Evolutionary conservation across 2,888 invertebrate species (phyloP).

Genomic region (Ectemnius lituratus): DNA sequence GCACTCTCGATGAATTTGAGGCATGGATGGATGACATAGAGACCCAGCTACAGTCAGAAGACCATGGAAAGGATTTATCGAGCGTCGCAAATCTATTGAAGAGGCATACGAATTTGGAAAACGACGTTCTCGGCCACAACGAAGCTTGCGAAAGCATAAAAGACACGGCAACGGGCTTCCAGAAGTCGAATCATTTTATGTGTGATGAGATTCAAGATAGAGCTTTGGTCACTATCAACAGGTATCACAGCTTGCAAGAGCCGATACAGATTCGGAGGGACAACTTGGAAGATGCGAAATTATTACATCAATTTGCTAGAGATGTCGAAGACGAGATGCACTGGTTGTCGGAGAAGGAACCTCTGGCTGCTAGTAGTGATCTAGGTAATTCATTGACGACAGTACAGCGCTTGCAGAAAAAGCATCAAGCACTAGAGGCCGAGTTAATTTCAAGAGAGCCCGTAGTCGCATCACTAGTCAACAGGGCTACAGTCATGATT

Average conservation of each 20-base stretch:
- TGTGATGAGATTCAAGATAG: constrained; percentile 89
- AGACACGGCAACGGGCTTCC: constrained; percentile 88
- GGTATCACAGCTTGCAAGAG: constrained; percentile 90
- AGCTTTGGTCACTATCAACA: constrained; percentile 84
- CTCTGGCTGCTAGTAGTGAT: constrained; percentile 85
- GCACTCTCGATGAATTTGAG: constrained; percentile 95
- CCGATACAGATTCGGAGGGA: constrained; percentile 95
- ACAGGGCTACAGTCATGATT: constrained; percentile 88
- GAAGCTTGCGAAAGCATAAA: constrained; percentile 90
- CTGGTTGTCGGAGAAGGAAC: constrained; percentile 91
- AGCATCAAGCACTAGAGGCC: constrained; percentile 94
- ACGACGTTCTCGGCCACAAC: constrained; percentile 89
- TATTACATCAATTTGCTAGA: constrained; percentile 92
- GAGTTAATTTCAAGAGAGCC: constrained; percentile 94
- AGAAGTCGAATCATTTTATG: constrained; percentile 91
- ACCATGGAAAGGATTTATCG: constrained; percentile 92
- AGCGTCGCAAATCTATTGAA: constrained; percentile 91
- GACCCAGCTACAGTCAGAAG: constrained; percentile 85
- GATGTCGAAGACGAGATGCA: constrained; percentile 95
- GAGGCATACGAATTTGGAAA: constrained; percentile 90
- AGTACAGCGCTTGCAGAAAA: constrained; percentile 94
- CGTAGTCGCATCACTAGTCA: constrained; percentile 85
- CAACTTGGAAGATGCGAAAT: constrained; percentile 93
- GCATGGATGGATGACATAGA: constrained; percentile 95
- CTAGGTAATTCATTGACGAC: constrained; percentile 84